A percentile compares a stretch with the other conserved stretches of the same genome.
phyloP scores from a whole-genome alignment of 2,113 vertebrate species.

The Tor tambroides region DNA sequence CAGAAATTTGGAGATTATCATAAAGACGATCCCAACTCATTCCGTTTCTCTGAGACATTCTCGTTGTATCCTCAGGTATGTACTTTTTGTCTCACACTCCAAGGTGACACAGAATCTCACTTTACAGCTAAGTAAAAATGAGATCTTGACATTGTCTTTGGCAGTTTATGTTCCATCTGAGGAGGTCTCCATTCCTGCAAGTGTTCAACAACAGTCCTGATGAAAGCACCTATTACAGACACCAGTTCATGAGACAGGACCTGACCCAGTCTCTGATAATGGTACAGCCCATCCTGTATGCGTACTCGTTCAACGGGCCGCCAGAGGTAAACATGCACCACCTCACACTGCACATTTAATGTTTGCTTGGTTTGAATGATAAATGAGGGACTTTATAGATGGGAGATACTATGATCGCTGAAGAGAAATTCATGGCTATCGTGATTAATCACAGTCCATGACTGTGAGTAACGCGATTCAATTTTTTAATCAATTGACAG shows the following conservation, averaged over 20 bases:
- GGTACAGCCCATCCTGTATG: conserved; percentile 95
- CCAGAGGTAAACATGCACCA: conserved; percentile 83
- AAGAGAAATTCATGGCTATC: too few relatives aligned
- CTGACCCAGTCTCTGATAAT: conserved; percentile 97
- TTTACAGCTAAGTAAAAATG: not conserved
- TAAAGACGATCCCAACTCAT: conserved; percentile 96
- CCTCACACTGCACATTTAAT: not conserved
- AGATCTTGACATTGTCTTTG: conserved; percentile 42
- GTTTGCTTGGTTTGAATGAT: not conserved
- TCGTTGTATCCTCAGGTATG: conserved; percentile 99
- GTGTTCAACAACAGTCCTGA: conserved; percentile 99
- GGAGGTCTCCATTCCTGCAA: conserved; percentile 96
- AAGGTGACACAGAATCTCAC: not conserved
- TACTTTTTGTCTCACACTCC: conserved; percentile 27
- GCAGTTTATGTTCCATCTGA: conserved; percentile 99
- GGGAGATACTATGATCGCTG: too few relatives aligned
- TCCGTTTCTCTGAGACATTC: conserved; percentile 98
- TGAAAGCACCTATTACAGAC: conserved; percentile 95
- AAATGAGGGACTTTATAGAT: too few relatives aligned
- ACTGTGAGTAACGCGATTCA: too few relatives aligned
- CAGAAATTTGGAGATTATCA: conserved; percentile 99
- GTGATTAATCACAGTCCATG: too few relatives aligned
- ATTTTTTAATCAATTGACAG: too few relatives aligned
- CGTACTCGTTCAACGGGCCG: conserved; percentile 94
- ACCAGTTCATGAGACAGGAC: conserved; percentile 96